A percentile compares a stretch with the other conserved stretches of the same genome.
phyloP scores from a whole-genome alignment of 1,140 invertebrate genomes.

The Marisa cornuarietis region DNA sequence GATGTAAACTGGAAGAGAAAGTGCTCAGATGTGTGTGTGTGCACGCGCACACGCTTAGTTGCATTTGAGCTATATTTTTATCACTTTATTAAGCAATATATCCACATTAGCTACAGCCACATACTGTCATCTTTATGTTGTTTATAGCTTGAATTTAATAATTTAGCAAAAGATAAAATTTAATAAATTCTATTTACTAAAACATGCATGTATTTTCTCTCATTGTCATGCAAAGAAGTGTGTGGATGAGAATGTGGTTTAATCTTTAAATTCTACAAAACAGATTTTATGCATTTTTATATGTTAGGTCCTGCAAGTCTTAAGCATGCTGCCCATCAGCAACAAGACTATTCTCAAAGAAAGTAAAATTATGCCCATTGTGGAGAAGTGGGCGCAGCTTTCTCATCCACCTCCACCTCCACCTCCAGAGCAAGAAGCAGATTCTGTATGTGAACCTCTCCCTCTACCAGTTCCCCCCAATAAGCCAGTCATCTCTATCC shows the following conservation, averaged over 20 bases:
- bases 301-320: slow-evolving; percentile 80
- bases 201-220: background rate
- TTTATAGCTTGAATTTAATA: no score
- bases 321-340: slow-evolving; percentile 84
- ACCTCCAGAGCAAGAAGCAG: slow-evolving; percentile 34
- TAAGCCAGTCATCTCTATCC: slow-evolving; percentile 45
- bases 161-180: no score
- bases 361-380: slow-evolving; percentile 81
- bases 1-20: no score
- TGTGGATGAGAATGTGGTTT: background rate
- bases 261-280: background rate
- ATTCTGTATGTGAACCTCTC: slow-evolving; percentile 23
- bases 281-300: slow-evolving; percentile 1
- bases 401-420: slow-evolving; percentile 27
- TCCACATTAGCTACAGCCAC: no score
- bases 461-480: slow-evolving; percentile 28
- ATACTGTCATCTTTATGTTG: no score
- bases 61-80: no score
- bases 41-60: no score
- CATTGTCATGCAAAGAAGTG: background rate
- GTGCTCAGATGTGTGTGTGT: no score
- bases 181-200: background rate
- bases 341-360: slow-evolving; percentile 93
- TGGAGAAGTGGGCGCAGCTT: slow-evolving; percentile 70
- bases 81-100: no score